These are phyloP conservation scores for Pherbina coryleti DNA, from an alignment of 2,888 invertebrate genomes.

Conservation along the genomic window DNA sequence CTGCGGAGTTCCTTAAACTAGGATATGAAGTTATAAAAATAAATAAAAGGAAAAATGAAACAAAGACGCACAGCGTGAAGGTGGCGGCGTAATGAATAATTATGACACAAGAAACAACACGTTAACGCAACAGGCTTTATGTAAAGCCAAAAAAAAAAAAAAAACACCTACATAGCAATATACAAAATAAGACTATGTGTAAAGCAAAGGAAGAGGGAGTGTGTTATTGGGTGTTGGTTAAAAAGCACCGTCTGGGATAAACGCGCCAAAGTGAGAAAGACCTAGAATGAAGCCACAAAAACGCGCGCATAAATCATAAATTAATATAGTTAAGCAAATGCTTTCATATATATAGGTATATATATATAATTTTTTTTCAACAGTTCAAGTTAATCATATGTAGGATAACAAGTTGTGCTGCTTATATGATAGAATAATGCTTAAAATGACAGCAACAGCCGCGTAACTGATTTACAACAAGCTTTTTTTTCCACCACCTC, in stretches of 20 bases:
- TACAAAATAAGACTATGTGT: neutral
- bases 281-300: no score
- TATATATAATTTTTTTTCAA: neutral
- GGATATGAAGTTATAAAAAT: no score
- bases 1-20: no score
- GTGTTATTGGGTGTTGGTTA: neutral
- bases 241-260: neutral
- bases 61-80: slow-evolving; percentile 14
- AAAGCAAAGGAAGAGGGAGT: neutral
- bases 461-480: no score
- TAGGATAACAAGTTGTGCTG: no score
- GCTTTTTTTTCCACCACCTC: no score
- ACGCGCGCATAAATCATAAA: neutral
- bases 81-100: slow-evolving; percentile 24
- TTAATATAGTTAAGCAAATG: neutral
- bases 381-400: no score
- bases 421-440: no score
- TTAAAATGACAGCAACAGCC: no score
- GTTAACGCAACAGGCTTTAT: neutral
- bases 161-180: neutral
- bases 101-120: slow-evolving; percentile 21
- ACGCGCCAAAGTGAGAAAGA: no score
- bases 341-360: neutral
- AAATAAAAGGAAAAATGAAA: neutral
- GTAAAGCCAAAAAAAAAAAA: neutral